phyloP scores from a whole-genome alignment of 2,888 invertebrate species.

The Meandrusa payeni region DNA sequence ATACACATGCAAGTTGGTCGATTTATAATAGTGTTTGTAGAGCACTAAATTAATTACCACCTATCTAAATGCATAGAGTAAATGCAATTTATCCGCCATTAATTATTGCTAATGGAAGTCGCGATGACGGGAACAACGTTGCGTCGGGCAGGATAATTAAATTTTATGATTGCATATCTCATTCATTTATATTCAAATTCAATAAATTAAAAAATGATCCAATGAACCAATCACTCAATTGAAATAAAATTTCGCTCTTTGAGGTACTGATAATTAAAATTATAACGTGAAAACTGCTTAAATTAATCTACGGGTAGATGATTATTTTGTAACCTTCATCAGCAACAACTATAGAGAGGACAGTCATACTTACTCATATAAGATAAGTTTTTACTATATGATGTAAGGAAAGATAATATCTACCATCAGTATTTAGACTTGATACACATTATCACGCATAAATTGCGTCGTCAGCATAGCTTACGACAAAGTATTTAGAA shows the following conservation, averaged over 20 bases:
- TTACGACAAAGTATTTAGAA: no score
- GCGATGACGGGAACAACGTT: conserved; percentile 14
- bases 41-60: conserved; percentile 12
- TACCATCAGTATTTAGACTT: no score
- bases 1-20: background rate
- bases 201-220: conserved; percentile 15
- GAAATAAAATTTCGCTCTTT: conserved; percentile 6
- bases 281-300: no score
- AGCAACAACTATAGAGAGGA: no score
- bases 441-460: no score
- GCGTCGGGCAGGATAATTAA: conserved; percentile 21
- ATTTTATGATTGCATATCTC: conserved; percentile 23
- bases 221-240: conserved; percentile 11
- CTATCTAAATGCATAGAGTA: conserved; percentile 20
- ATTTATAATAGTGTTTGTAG: conserved; percentile 5
- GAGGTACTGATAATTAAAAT: no score
- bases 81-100: conserved; percentile 45
- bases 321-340: no score
- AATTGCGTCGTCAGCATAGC: no score
- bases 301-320: no score
- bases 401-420: no score
- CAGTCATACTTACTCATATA: no score
- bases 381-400: no score
- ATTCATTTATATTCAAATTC: conserved; percentile 24
- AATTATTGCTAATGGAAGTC: conserved; percentile 42